Base-by-base conservation (phyloP, 2,888 invertebrate species). In the Eueremaeus valkanovi region DNA sequence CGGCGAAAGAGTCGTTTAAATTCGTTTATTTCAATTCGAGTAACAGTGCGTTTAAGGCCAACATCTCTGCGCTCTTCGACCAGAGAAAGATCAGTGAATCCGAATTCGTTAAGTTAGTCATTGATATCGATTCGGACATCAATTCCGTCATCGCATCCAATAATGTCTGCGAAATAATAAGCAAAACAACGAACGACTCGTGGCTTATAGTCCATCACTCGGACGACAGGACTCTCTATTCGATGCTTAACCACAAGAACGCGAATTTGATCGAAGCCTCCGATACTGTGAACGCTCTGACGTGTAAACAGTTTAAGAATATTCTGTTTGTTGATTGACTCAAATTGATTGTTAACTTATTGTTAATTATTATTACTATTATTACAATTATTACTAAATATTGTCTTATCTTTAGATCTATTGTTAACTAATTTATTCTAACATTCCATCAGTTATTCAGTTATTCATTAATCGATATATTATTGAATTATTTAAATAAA, bases 261-360 rank as follows among this genome's bases (percentile, higher is more conserved):
- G 77, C 74, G 24, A 77, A 75, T 45, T 31, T 77, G 8, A 75
- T 77, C 33, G 77, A 77, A 68, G 77, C 77, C 24, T 42, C 75
- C 18, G 77, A 77, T 29, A 58, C 75, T 61, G 75, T 77, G 9
- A 63, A 68, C 27, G 58, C 29, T 18, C 29, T 76, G 33, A 40
- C 72, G 9, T 58, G 49, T 9, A 75, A 49, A 73, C 75, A 74
- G 55, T 73, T 77, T 24, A 77, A 75, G 40, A 77, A 77, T 58
- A 66, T 75, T 40, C 42, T 75, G 18, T 75, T 75, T 51, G 68
- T 66, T 36, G 74, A 76, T 31, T 75, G 24, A 75, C 29, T 21
- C 27, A 3, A 61, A 58, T 58, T 6, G 11, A 31, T 11, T 33
- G 16, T 61, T 61, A 61, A 18, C 11, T 61, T 16, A 3, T 61